A percentile compares a stretch with the other conserved stretches of the same genome.
Conservation (phyloP, 2,113 vertebrate genomes). For the crab-eating macaque (Macaca fascicularis) region T2T-MFA8v1.1 NC_088379.1:116088501-116089000, state of each 20-base stretch:
- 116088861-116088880: neutral
- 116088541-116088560: neutral
- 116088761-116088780: neutral
- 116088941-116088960: neutral
- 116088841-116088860: slow-evolving; percentile 31
- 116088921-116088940: neutral
- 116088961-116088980: neutral
- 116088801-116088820: neutral
- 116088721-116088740: neutral
- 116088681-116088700: neutral
- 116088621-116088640: slow-evolving; percentile 4
- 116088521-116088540: slow-evolving; percentile 17
- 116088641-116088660: slow-evolving; percentile 25
- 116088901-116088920: slow-evolving; percentile 37
- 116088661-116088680: neutral
- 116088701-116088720: neutral
- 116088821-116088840: neutral
- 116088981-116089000: neutral
- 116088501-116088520: neutral
- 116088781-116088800: neutral
- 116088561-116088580: neutral
- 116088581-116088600: neutral
- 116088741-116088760: neutral
- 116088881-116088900: neutral
- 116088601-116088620: neutral